Percentiles rank a stretch among this genome's conserved stretches.
phyloP scores from a whole-genome alignment of 1,140 invertebrate genomes.

The Bombus affinis region DNA sequence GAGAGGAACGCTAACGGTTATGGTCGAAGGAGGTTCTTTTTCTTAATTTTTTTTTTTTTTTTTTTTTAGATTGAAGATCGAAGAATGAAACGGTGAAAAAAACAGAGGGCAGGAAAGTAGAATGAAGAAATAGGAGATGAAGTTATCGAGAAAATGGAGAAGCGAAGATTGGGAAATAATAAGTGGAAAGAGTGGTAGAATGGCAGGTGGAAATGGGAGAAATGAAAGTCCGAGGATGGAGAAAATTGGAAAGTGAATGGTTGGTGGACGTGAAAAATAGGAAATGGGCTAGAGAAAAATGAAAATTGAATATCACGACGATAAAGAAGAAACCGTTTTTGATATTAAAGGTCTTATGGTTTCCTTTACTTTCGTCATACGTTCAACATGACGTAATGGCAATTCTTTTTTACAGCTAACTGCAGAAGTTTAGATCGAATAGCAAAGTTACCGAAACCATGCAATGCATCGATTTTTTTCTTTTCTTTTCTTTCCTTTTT shows the following conservation, averaged over 20 bases:
- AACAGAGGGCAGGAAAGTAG: neutral
- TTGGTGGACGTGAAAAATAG: neutral
- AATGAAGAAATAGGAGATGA: neutral
- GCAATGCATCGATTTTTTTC: no score
- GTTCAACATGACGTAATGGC: neutral
- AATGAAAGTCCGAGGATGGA: neutral
- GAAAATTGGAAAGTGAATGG: conserved; percentile 1
- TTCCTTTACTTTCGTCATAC: neutral
- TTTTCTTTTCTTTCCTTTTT: no score
- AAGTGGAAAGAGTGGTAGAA: neutral
- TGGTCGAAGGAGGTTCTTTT: no score
- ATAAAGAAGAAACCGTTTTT: neutral
- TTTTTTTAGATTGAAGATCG: no score
- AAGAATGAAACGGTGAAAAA: neutral
- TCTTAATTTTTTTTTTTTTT: no score
- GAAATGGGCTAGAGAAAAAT: neutral
- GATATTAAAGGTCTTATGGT: neutral
- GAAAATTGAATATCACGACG: conserved; percentile 2
- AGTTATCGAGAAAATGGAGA: neutral
- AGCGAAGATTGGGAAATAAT: neutral
- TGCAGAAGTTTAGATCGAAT: neutral
- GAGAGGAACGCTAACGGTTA: no score
- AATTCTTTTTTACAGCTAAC: neutral
- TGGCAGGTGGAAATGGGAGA: neutral
- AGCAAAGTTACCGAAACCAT: neutral